Percentiles rank a stretch among this genome's conserved stretches.
Conservation (phyloP, 2,888 invertebrate genomes). For the Cyaniris semiargus region DNA sequence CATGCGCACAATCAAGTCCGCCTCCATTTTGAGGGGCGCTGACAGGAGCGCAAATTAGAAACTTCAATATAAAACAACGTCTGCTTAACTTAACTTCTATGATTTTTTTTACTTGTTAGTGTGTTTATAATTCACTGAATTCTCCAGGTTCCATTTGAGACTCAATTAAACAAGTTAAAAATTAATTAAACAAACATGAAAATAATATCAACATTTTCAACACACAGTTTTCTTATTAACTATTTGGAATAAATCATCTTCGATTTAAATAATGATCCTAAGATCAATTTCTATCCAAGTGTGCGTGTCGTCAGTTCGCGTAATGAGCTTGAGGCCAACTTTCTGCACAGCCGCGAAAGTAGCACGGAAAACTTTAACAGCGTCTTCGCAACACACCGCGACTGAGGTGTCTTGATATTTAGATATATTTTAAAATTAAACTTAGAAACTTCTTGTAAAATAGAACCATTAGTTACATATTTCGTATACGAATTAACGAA, state of each 20-base stretch:
- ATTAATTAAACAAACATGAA: too few species aligned
- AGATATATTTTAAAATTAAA: constrained; percentile 35
- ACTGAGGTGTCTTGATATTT: constrained; percentile 54
- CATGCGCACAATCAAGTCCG: background rate
- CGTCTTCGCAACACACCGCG: constrained; percentile 63
- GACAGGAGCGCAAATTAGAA: background rate
- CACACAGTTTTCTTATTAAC: too few species aligned
- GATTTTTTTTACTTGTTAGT: too few species aligned
- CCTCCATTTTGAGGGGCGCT: background rate
- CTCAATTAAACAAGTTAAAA: too few species aligned
- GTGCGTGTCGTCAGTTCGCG: constrained; percentile 48
- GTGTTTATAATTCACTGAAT: too few species aligned
- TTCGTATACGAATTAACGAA: too few species aligned
- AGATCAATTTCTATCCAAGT: constrained; percentile 44
- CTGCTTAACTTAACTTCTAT: background rate
- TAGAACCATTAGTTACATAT: too few species aligned
- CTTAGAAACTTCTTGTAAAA: too few species aligned
- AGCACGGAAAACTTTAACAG: constrained; percentile 81
- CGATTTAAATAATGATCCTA: background rate
- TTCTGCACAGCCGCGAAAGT: constrained; percentile 75
- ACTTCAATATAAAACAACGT: background rate
- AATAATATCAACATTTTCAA: too few species aligned
- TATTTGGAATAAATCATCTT: too few species aligned
- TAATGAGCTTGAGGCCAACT: constrained; percentile 76
- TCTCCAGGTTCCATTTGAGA: too few species aligned